Conservation (phyloP, 2,888 invertebrate genomes). For the Archips xylosteana region DNA sequence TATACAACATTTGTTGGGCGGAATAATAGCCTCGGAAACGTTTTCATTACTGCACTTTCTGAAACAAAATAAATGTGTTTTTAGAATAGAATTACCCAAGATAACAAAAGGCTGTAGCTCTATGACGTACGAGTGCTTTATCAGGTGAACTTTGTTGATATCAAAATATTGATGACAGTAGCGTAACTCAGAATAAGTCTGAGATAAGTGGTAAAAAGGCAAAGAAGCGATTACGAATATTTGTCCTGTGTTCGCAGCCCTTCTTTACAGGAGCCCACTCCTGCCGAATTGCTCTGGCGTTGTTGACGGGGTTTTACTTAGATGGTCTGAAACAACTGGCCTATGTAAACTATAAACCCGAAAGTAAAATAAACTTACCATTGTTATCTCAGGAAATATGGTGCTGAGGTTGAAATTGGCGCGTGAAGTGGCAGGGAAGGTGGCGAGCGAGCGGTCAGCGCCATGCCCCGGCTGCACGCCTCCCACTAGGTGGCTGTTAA, state of each 20-base stretch:
- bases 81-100: not conserved
- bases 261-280: no score
- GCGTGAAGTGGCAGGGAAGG: slow-evolving; percentile 74
- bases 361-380: slow-evolving; percentile 64
- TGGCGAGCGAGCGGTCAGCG: slow-evolving; percentile 67
- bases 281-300: no score
- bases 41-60: slow-evolving; percentile 77
- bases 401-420: slow-evolving; percentile 94
- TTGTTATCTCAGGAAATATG: slow-evolving; percentile 93
- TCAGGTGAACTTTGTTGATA: no score
- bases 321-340: no score
- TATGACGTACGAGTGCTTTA: no score
- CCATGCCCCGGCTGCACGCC: slow-evolving; percentile 72
- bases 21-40: not conserved
- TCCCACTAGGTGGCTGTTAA: slow-evolving; percentile 74
- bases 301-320: no score
- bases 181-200: no score
- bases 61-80: slow-evolving; percentile 57
- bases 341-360: no score
- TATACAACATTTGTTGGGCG: slow-evolving; percentile 1
- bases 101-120: not conserved
- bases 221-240: no score
- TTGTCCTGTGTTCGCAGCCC: no score
- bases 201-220: no score
- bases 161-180: no score